Percentiles rank a stretch among this genome's conserved stretches.
These are phyloP conservation scores for Heteronetta atricapilla DNA, from an alignment of 2,113 vertebrate genomes.

Conservation along the genomic window DNA sequence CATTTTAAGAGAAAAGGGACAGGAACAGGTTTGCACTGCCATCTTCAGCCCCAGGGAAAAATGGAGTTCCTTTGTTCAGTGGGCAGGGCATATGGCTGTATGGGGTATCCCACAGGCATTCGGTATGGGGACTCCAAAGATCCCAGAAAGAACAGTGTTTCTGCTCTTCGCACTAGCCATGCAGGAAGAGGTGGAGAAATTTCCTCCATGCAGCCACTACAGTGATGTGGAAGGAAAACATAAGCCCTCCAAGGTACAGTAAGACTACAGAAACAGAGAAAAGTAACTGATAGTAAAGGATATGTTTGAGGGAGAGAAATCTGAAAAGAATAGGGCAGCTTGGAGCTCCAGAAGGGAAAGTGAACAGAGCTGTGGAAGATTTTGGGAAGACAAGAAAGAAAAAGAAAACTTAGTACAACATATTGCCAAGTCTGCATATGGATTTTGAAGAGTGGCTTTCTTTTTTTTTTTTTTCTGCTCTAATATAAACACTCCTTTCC, in stretches of 20 bases:
- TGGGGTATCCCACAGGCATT: not conserved
- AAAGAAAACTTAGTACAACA: not conserved
- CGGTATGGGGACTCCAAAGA: not conserved
- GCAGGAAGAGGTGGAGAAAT: not conserved
- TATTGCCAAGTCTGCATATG: not conserved
- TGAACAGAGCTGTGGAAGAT: not conserved
- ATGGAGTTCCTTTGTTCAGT: not conserved
- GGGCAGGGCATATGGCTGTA: fast-evolving
- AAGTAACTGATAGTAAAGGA: not conserved
- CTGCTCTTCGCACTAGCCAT: not conserved
- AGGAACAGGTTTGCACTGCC: slow-evolving; percentile 3
- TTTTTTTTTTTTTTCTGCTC: not conserved
- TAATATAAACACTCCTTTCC: not conserved
- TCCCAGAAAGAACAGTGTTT: not conserved
- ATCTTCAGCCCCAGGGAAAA: slow-evolving; percentile 11
- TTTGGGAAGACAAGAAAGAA: not conserved
- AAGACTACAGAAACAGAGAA: not conserved
- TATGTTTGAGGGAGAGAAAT: not conserved
- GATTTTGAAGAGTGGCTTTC: not conserved
- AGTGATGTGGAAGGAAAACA: fast-evolving
- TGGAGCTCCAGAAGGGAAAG: not conserved
- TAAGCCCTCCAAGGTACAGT: not conserved
- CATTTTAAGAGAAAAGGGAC: not conserved
- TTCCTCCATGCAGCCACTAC: not conserved
- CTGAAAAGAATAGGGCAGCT: not conserved